Conservation (phyloP, 2,797 vertebrate genomes). For the Acipenser oxyrinchus region DNA sequence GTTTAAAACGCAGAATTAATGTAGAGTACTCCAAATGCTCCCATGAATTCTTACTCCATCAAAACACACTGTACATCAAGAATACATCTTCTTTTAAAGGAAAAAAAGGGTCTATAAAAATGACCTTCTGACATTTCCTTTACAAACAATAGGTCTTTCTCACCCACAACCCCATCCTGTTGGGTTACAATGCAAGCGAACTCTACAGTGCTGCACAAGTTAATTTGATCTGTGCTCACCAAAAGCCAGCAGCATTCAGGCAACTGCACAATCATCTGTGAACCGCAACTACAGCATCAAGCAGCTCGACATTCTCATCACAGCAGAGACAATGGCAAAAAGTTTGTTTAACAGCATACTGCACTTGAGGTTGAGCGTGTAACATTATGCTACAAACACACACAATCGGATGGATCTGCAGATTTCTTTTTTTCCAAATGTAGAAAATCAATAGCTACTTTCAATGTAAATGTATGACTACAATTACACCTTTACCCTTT, state of each 20-base stretch:
- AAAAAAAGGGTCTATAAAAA: not conserved
- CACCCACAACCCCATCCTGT: not conserved
- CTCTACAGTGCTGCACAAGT: not conserved
- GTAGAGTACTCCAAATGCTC: too few species aligned
- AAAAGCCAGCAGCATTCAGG: not conserved
- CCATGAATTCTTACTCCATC: too few species aligned
- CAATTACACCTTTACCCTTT: too few species aligned
- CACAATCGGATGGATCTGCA: not conserved
- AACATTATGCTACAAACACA: not conserved
- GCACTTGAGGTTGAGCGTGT: not conserved
- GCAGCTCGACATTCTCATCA: not conserved
- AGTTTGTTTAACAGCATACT: not conserved
- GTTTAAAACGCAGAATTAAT: too few species aligned
- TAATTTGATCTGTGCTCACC: not conserved
- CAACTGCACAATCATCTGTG: not conserved
- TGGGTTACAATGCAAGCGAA: not conserved
- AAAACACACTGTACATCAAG: too few species aligned
- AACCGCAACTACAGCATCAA: not conserved
- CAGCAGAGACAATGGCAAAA: not conserved
- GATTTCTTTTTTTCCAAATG: not conserved
- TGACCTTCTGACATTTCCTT: not conserved
- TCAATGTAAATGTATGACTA: too few species aligned
- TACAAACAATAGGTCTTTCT: slow-evolving; percentile 2
- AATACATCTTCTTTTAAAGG: not conserved
- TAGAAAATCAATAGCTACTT: not conserved